Percentiles rank a stretch among this genome's conserved stretches.
Conservation (phyloP, 2,797 vertebrate species). For the Pangasius larnaudii region DNA sequence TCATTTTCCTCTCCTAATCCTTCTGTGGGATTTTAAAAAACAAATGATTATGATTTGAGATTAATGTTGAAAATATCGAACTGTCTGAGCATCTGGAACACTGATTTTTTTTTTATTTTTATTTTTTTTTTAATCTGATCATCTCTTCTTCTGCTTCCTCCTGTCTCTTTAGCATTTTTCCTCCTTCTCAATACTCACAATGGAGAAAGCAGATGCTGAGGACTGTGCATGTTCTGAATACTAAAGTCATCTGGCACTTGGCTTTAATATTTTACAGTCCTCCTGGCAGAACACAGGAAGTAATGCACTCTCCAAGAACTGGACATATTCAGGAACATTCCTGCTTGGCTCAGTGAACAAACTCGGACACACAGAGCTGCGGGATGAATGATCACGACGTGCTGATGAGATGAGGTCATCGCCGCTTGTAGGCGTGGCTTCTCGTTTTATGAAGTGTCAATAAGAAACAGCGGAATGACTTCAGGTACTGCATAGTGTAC, state of each 20-base stretch:
- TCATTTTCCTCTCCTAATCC: background rate
- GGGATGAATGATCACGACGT: background rate
- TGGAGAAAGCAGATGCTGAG: constrained; percentile 44
- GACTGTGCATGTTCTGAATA: constrained; percentile 58
- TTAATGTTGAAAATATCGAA: background rate
- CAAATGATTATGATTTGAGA: background rate
- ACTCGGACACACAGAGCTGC: no score
- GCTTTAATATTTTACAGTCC: constrained; percentile 62
- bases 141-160: background rate
- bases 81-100: background rate
- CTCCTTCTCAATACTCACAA: background rate
- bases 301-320: constrained; percentile 11
- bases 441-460: background rate
- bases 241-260: constrained; percentile 56
- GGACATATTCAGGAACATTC: no score
- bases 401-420: background rate
- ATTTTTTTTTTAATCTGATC: background rate
- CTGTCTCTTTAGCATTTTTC: background rate
- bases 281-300: constrained; percentile 35
- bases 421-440: background rate
- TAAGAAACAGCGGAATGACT: background rate
- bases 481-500: background rate
- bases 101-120: background rate
- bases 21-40: background rate
- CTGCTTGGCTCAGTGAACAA: no score